Conservation (phyloP, 2,888 invertebrate genomes). For the Scaptomyza parva region DNA sequence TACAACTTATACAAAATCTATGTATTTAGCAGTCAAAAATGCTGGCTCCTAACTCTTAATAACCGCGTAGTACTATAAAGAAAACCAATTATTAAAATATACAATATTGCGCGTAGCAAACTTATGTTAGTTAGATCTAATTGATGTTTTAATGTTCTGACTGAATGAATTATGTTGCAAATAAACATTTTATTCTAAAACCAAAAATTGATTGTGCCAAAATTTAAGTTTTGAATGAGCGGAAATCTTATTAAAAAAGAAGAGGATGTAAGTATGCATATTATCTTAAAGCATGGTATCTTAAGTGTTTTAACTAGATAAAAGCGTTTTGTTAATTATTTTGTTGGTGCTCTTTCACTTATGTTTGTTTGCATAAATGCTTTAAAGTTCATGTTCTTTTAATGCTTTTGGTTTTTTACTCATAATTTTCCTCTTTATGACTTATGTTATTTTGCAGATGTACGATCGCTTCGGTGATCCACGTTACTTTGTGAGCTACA, state of each 20-base stretch:
- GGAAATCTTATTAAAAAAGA: not conserved
- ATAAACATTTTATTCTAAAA: constrained; percentile 72
- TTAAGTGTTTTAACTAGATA: not conserved
- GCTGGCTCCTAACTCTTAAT: constrained; percentile 44
- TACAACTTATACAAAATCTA: constrained; percentile 38
- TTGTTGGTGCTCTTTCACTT: constrained; percentile 39
- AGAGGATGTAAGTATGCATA: constrained; percentile 38
- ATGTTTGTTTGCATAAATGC: constrained; percentile 1
- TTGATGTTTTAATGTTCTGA: constrained; percentile 76
- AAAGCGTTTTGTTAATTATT: constrained; percentile 36
- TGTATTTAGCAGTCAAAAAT: constrained; percentile 45
- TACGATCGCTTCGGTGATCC: constrained; percentile 84
- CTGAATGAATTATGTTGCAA: constrained; percentile 75
- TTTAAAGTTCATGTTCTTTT: not conserved
- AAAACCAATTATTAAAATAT: constrained; percentile 26
- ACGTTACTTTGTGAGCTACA: constrained; percentile 82
- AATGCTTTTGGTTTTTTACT: not conserved
- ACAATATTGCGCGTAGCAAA: constrained; percentile 39
- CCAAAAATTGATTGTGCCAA: constrained; percentile 1
- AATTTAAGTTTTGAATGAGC: constrained; percentile 19
- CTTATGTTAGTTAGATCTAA: constrained; percentile 72
- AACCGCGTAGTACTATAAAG: constrained; percentile 19
- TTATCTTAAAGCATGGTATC: constrained; percentile 32
- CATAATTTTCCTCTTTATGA: constrained; percentile 3
- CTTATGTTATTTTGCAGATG: constrained; percentile 71